Percentiles rank a stretch among this genome's conserved stretches.
Evolutionary conservation across 1,140 invertebrate species (phyloP).

Genomic region (Drosophila athabasca): DNA sequence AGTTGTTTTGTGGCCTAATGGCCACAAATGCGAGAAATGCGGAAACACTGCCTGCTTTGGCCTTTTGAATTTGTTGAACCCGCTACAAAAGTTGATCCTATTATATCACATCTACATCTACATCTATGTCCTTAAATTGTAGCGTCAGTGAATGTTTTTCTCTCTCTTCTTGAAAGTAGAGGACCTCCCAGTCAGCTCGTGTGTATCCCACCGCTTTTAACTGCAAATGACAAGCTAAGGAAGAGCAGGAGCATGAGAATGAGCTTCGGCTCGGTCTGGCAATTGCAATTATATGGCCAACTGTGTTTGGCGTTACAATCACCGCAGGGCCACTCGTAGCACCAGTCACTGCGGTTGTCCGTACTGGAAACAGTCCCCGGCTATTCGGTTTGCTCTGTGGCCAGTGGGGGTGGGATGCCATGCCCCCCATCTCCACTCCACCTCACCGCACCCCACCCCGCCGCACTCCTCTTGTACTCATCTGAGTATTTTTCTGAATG

Average conservation of each 20-base stretch:
- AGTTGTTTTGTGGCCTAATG: conserved; percentile 57
- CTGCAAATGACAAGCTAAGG: conserved; percentile 57
- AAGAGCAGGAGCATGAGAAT: conserved; percentile 29
- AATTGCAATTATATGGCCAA: conserved; percentile 66
- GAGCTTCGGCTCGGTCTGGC: conserved; percentile 16
- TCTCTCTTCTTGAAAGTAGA: no score
- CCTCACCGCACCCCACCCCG: not conserved
- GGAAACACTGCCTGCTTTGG: no score
- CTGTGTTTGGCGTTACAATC: conserved; percentile 61
- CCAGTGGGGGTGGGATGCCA: not conserved
- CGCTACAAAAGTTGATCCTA: not conserved
- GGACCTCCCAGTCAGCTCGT: no score
- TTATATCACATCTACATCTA: no score
- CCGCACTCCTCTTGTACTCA: not conserved
- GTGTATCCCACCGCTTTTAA: not conserved
- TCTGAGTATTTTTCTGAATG: conserved; percentile 32
- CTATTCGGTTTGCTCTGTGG: conserved; percentile 23
- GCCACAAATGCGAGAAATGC: conserved; percentile 48
- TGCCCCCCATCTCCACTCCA: not conserved
- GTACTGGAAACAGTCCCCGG: conserved; percentile 18
- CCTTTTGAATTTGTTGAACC: no score
- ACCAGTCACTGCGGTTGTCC: conserved; percentile 17
- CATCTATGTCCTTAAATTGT: no score
- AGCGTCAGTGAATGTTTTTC: no score
- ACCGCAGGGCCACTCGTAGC: conserved; percentile 55